These are phyloP conservation scores for Paratilapia polleni DNA, from an alignment of 2,113 vertebrate species.

Conservation along the genomic window DNA sequence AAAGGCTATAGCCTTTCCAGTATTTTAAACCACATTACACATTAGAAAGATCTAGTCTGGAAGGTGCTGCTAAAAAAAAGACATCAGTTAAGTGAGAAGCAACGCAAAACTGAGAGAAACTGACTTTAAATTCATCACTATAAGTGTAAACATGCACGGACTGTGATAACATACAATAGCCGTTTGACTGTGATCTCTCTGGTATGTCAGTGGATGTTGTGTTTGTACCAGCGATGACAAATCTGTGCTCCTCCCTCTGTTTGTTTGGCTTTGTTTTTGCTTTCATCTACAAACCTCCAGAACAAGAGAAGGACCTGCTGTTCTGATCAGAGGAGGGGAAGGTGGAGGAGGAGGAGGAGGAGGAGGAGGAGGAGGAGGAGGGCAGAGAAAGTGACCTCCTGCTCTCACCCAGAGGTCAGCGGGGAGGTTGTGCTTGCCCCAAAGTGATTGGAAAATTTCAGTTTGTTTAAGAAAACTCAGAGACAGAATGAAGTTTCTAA, in stretches of 20 bases:
- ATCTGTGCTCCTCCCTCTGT: conserved; percentile 30
- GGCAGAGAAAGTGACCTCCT: conserved; percentile 18
- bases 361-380: conserved; percentile 5
- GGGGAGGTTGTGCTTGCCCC: conserved; percentile 1
- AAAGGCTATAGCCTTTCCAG: too few relatives aligned
- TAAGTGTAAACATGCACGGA: not conserved
- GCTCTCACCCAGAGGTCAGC: conserved; percentile 25
- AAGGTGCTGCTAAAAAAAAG: not conserved
- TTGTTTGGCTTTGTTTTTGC: conserved; percentile 42
- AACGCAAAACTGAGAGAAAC: not conserved
- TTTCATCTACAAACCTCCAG: conserved; percentile 27
- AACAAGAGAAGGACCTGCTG: conserved; percentile 48
- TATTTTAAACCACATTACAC: not conserved
- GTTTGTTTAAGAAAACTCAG: not conserved
- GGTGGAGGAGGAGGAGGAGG: not conserved
- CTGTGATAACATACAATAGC: conserved; percentile 16
- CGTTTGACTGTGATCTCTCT: conserved; percentile 28
- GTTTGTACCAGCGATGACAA: conserved; percentile 43
- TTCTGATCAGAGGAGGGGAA: conserved; percentile 1
- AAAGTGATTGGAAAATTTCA: not conserved
- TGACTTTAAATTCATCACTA: not conserved
- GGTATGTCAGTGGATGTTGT: conserved; percentile 17
- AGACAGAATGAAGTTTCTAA: not conserved
- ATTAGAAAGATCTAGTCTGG: rapidly evolving
- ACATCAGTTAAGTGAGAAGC: not conserved